A percentile compares a stretch with the other conserved stretches of the same genome.
Evolutionary conservation across 2,797 vertebrate species (phyloP).

Genomic region (Petrocephalus sullivani): DNA sequence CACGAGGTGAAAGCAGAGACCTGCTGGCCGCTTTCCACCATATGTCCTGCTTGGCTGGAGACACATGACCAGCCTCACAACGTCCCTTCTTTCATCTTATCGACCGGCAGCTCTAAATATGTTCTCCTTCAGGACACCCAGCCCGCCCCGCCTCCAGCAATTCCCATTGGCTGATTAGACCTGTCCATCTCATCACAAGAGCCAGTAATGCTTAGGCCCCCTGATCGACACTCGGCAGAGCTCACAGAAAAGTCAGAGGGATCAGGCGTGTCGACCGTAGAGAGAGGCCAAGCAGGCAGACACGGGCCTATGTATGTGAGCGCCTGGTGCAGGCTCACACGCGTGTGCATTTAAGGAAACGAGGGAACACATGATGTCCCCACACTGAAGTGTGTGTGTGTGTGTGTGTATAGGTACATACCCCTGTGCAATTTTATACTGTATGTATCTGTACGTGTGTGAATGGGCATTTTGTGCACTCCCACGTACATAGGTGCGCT

Average conservation of each 20-base stretch:
- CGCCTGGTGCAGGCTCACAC: no score
- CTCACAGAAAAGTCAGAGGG: conserved; percentile 36
- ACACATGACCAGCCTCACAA: conserved; percentile 18
- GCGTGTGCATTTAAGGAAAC: neutral
- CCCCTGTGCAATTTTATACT: neutral
- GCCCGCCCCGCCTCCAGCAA: neutral
- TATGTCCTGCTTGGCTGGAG: conserved; percentile 35
- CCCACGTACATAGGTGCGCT: neutral
- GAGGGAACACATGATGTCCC: neutral
- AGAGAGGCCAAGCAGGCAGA: conserved; percentile 23
- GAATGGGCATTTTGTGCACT: neutral
- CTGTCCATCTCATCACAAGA: conserved; percentile 26
- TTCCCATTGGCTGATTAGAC: conserved; percentile 33
- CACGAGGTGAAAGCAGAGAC: conserved; percentile 26
- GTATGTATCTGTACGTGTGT: neutral
- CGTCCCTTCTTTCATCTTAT: conserved; percentile 39
- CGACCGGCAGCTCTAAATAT: conserved; percentile 36
- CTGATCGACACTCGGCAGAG: neutral
- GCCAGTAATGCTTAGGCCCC: conserved; percentile 10
- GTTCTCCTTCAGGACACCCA: neutral
- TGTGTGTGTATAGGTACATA: neutral
- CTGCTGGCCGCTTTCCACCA: conserved; percentile 25
- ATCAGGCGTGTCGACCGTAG: conserved; percentile 26
- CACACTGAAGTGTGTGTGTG: neutral
- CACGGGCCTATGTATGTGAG: neutral